A percentile compares a stretch with the other conserved stretches of the same genome.
phyloP scores from a whole-genome alignment of 2,888 invertebrate species.

The Raillietiella orientalis region DNA sequence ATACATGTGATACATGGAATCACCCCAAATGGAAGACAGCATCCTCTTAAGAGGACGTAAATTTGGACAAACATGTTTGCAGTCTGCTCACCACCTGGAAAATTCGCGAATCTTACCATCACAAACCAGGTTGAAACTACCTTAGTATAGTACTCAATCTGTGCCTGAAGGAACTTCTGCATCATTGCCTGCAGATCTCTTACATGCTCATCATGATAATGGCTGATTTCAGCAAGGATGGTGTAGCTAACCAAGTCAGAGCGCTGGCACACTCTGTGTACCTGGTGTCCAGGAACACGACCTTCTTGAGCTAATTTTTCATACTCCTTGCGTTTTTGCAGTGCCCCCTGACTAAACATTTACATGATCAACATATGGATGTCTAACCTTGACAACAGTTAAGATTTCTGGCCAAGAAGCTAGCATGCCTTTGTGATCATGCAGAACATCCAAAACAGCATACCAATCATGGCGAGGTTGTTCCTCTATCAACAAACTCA shows the following conservation, averaged over 20 bases:
- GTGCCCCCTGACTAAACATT: constrained; percentile 20
- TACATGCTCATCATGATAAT: constrained; percentile 61
- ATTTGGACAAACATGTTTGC: too few relatives aligned
- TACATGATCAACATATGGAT: background rate
- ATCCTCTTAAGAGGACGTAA: too few relatives aligned
- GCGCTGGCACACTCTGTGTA: constrained; percentile 42
- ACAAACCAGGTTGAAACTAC: too few relatives aligned
- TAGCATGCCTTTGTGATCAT: constrained; percentile 76
- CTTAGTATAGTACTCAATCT: constrained; percentile 68
- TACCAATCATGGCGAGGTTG: constrained; percentile 71
- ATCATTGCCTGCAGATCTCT: constrained; percentile 53
- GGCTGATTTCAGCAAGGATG: constrained; percentile 69
- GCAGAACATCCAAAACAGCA: constrained; percentile 58
- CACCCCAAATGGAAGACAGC: too few relatives aligned
- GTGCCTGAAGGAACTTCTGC: constrained; percentile 51
- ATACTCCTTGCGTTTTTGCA: constrained; percentile 64
- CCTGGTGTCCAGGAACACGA: constrained; percentile 44
- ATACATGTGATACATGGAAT: too few relatives aligned
- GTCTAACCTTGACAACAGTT: constrained; percentile 39
- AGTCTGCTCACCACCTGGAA: too few relatives aligned
- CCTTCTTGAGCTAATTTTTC: constrained; percentile 42
- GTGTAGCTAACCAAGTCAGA: constrained; percentile 77
- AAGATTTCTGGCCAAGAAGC: constrained; percentile 65
- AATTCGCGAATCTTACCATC: too few relatives aligned
- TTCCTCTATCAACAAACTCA: constrained; percentile 61